phyloP scores from a whole-genome alignment of 2,797 vertebrate genomes.

The Neosalanx taihuensis region DNA sequence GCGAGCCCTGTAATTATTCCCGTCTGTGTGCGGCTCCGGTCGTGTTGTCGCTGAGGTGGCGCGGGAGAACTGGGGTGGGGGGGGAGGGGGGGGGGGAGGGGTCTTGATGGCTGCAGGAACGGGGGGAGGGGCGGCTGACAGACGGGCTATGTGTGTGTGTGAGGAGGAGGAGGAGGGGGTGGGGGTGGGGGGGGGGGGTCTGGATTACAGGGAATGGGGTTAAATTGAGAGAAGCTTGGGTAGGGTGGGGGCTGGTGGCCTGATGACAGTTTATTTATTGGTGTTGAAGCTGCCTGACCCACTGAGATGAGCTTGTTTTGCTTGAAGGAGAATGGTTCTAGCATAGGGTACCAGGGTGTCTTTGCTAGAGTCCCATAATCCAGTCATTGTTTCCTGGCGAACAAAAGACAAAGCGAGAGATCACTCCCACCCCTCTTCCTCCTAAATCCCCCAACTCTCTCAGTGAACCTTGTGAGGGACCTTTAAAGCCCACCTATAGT shows the following conservation, averaged over 20 bases:
- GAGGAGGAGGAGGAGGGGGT: slow-evolving; percentile 9
- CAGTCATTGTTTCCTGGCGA: slow-evolving; percentile 66
- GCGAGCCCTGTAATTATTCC: slow-evolving; percentile 65
- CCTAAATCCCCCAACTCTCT: slow-evolving; percentile 55
- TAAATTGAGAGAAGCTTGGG: slow-evolving; percentile 35
- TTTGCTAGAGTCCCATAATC: slow-evolving; percentile 68
- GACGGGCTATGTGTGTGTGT: slow-evolving; percentile 9
- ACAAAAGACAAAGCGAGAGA: slow-evolving; percentile 72
- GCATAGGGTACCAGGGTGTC: slow-evolving; percentile 64
- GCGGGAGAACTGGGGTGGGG: slow-evolving; percentile 19
- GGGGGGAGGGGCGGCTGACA: slow-evolving; percentile 51
- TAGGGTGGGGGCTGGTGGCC: slow-evolving; percentile 58
- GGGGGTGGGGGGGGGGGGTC: slow-evolving; percentile 11
- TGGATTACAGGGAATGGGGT: slow-evolving; percentile 58
- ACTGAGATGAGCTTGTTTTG: slow-evolving; percentile 70
- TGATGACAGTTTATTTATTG: slow-evolving; percentile 65
- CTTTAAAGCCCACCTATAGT: slow-evolving; percentile 9
- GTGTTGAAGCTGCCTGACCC: slow-evolving; percentile 72
- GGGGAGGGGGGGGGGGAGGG: slow-evolving; percentile 51
- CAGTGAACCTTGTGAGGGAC: slow-evolving; percentile 29
- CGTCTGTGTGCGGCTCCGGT: slow-evolving; percentile 27
- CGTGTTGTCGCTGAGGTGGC: slow-evolving; percentile 37
- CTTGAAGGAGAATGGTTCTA: slow-evolving; percentile 64
- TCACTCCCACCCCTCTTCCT: slow-evolving; percentile 55
- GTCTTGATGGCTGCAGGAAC: slow-evolving; percentile 60